These are phyloP conservation scores for Rhipidura dahli DNA, from an alignment of 2,113 vertebrate genomes.

Conservation along the genomic window DNA sequence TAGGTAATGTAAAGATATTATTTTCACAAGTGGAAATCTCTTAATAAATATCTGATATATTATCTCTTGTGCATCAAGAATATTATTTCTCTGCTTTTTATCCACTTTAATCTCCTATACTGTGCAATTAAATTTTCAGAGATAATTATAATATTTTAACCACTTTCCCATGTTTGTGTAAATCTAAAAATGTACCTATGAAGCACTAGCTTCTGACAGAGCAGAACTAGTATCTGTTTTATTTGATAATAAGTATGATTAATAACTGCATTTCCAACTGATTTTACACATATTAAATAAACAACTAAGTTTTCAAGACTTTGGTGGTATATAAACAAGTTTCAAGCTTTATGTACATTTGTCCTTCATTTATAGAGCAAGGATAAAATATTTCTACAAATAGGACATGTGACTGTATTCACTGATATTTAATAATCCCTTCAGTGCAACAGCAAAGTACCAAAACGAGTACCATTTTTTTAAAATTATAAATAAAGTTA, in stretches of 20 bases:
- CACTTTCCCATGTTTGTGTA: not conserved
- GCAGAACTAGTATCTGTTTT: not conserved
- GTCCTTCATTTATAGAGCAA: not conserved
- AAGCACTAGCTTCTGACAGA: not conserved
- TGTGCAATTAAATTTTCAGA: not conserved
- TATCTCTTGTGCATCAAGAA: not conserved
- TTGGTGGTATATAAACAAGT: not conserved
- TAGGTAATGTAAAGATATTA: slow-evolving; percentile 62
- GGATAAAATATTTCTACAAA: not conserved
- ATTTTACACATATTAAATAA: not conserved
- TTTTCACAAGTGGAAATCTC: not conserved
- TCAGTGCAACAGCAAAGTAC: not conserved
- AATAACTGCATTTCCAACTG: not conserved
- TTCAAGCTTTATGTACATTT: not conserved
- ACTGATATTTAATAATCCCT: not conserved
- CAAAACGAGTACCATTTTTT: not conserved
- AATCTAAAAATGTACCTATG: not conserved
- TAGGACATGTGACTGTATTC: not conserved
- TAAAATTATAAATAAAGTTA: not conserved
- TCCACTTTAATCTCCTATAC: not conserved
- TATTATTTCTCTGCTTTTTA: not conserved
- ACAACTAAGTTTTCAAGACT: not conserved
- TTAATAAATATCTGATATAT: not conserved
- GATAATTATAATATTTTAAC: not conserved
- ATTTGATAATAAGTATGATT: not conserved